Evolutionary conservation across 2,888 invertebrate genomes (phyloP).

Genomic region (Athetis lepigone): DNA sequence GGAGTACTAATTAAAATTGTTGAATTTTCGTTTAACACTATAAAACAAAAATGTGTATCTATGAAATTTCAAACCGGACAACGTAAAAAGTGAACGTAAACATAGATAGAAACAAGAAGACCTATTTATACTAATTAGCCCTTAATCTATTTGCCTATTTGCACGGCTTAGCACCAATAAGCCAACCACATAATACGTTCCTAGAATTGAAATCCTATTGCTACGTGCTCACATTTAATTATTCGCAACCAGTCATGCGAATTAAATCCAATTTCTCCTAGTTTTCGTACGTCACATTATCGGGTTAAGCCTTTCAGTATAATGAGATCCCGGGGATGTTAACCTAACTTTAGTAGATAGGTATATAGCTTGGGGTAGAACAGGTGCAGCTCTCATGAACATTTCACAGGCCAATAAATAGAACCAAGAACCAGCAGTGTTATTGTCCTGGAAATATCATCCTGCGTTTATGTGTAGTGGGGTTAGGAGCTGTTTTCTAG

Average conservation of each 20-base stretch:
- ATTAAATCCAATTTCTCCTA: constrained; percentile 35
- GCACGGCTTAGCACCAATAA: neutral
- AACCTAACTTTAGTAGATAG: constrained; percentile 27
- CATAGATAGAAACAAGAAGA: too few relatives aligned
- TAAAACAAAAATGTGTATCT: too few relatives aligned
- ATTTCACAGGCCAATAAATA: neutral
- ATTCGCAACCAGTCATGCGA: constrained; percentile 19
- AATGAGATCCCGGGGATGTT: constrained; percentile 37
- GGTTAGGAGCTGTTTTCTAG: too few relatives aligned
- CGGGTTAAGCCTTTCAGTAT: constrained; percentile 27
- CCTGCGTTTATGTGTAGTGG: too few relatives aligned
- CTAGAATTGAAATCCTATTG: constrained; percentile 1
- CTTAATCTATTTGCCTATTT: neutral
- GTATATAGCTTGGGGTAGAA: constrained; percentile 5
- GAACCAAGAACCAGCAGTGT: neutral
- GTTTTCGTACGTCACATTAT: constrained; percentile 21
- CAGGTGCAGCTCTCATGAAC: constrained; percentile 14
- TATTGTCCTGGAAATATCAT: neutral
- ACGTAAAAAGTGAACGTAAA: constrained; percentile 2
- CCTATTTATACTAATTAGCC: too few relatives aligned
- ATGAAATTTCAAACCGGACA: too few relatives aligned
- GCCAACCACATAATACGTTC: constrained; percentile 1
- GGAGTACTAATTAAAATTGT: too few relatives aligned
- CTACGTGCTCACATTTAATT: constrained; percentile 27
- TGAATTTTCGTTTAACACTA: too few relatives aligned